Evolutionary conservation across 2,888 invertebrate species (phyloP).

Genomic region (Dioctria rufipes): DNA sequence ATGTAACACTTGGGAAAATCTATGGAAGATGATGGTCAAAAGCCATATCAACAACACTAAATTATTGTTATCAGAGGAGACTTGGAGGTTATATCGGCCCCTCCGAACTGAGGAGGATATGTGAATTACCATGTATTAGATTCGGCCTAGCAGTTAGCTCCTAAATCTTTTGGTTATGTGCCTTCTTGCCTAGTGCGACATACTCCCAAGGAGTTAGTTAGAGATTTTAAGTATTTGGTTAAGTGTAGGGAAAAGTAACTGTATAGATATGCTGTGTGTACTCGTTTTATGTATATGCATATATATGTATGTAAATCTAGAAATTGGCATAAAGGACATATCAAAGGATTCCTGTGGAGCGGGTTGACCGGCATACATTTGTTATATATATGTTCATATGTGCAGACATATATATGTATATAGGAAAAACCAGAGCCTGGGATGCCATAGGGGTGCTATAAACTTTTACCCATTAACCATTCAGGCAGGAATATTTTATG

Average conservation of each 20-base stretch:
- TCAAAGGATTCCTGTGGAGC: slow-evolving; percentile 51
- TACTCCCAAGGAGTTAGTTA: slow-evolving; percentile 51
- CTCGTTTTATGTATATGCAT: too few relatives aligned
- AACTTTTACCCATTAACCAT: slow-evolving; percentile 59
- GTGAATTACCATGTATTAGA: slow-evolving; percentile 52
- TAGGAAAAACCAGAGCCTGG: neutral
- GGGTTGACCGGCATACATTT: neutral
- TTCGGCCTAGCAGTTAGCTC: slow-evolving; percentile 52
- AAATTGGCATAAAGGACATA: slow-evolving; percentile 53
- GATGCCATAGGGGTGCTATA: slow-evolving; percentile 52
- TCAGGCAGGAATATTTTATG: slow-evolving; percentile 60
- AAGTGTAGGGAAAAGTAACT: slow-evolving; percentile 53
- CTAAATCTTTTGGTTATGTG: slow-evolving; percentile 54
- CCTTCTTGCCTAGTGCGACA: slow-evolving; percentile 24
- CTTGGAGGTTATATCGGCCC: slow-evolving; percentile 40
- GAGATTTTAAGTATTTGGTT: slow-evolving; percentile 71
- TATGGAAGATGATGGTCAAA: slow-evolving; percentile 72
- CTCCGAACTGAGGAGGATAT: slow-evolving; percentile 39
- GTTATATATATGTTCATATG: too few relatives aligned
- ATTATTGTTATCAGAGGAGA: slow-evolving; percentile 72
- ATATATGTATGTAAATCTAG: slow-evolving; percentile 39
- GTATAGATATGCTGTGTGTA: slow-evolving; percentile 9
- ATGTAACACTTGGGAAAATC: slow-evolving; percentile 66
- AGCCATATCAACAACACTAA: slow-evolving; percentile 73
- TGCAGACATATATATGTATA: too few relatives aligned